A percentile compares a stretch with the other conserved stretches of the same genome.
Evolutionary conservation across 2,797 vertebrate genomes (phyloP).

Genomic region (Clarias pachynema): DNA sequence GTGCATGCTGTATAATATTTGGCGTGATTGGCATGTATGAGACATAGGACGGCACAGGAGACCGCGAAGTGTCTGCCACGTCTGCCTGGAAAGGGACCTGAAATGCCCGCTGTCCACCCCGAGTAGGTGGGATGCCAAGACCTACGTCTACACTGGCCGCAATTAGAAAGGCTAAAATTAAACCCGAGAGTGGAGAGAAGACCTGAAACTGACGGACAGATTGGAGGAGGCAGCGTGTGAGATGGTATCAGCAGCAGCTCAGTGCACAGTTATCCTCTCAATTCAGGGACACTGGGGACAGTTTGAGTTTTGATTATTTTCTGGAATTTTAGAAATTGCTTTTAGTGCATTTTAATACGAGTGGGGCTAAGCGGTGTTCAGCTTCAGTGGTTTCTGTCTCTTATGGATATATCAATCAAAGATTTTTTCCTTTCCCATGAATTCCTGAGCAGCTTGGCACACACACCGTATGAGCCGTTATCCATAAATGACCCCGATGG

Average conservation of each 20-base stretch:
- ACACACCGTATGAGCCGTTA: conserved; percentile 14
- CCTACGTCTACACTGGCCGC: conserved; percentile 43
- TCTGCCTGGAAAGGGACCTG: neutral
- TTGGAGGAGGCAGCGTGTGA: conserved; percentile 34
- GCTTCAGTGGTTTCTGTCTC: conserved; percentile 8
- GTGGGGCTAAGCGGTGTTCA: neutral
- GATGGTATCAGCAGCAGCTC: conserved; percentile 31
- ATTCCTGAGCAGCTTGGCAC: conserved; percentile 19
- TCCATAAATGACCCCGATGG: conserved; percentile 29
- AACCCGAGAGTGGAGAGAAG: conserved; percentile 21
- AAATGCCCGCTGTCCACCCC: conserved; percentile 29
- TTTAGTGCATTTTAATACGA: conserved; percentile 19
- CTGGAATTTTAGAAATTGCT: conserved; percentile 33
- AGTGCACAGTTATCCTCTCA: conserved; percentile 27
- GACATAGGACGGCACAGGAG: conserved; percentile 1
- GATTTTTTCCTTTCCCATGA: conserved; percentile 13
- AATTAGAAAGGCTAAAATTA: conserved; percentile 56
- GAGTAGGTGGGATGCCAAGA: conserved; percentile 38
- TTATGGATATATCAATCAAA: neutral
- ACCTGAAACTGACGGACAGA: conserved; percentile 35
- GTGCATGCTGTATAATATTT: neutral
- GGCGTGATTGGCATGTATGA: conserved; percentile 15
- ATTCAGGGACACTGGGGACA: conserved; percentile 20
- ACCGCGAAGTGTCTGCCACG: neutral
- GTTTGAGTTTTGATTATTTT: conserved; percentile 33